phyloP scores from a whole-genome alignment of 2,113 vertebrate genomes.

The Pimephales promelas region DNA sequence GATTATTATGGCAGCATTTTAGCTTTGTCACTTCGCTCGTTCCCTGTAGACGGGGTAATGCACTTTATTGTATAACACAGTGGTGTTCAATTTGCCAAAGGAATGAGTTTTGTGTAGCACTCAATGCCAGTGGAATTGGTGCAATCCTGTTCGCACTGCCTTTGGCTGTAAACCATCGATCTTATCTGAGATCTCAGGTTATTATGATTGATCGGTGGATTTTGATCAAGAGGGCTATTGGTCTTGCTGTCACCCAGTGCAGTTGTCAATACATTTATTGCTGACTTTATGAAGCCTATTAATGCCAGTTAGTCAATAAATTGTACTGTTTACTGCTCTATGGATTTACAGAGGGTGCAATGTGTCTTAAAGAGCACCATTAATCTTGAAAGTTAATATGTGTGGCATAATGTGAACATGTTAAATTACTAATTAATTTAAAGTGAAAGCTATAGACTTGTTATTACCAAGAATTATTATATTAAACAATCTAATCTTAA shows the following conservation, averaged over 20 bases:
- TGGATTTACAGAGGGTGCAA: conserved; percentile 29
- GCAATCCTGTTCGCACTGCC: conserved; percentile 1
- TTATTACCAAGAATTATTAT: not conserved
- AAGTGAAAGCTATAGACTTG: not conserved
- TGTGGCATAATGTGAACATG: conserved; percentile 3
- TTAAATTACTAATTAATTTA: conserved; percentile 3
- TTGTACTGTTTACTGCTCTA: conserved; percentile 23
- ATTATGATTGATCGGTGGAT: not conserved
- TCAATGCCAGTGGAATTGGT: not conserved
- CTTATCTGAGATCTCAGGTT: conserved; percentile 10
- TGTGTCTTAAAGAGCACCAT: conserved; percentile 24
- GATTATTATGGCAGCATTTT: not conserved
- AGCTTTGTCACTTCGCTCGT: not conserved
- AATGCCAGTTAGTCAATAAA: conserved; percentile 27
- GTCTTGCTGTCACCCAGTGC: conserved; percentile 12
- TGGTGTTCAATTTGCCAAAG: not conserved
- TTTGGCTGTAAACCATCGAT: conserved; percentile 1
- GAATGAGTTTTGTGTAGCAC: not conserved
- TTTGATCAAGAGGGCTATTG: conserved; percentile 38
- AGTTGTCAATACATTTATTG: conserved; percentile 16
- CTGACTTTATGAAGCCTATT: conserved; percentile 24
- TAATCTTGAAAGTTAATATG: not conserved
- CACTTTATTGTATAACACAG: not conserved
- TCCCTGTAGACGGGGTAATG: not conserved
- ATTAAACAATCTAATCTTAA: not conserved